Evolutionary conservation across 1,140 invertebrate species (phyloP).

Genomic region (Chrysopa pallens): DNA sequence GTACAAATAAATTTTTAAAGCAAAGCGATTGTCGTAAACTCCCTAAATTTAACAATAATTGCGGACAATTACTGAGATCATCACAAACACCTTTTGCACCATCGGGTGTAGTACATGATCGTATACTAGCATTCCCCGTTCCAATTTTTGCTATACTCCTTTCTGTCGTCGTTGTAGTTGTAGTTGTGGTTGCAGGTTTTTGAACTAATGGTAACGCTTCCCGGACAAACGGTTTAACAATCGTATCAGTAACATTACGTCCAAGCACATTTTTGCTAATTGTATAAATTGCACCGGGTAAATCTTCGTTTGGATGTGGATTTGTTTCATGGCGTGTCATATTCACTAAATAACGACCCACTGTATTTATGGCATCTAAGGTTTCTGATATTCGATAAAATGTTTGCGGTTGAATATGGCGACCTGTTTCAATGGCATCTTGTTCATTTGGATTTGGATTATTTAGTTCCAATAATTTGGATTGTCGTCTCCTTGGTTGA

Average conservation of each 20-base stretch:
- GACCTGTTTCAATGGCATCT: not conserved
- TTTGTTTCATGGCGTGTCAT: conserved; percentile 39
- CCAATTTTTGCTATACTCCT: conserved; percentile 15
- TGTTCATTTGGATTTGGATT: too few relatives aligned
- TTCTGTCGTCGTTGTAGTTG: conserved; percentile 6
- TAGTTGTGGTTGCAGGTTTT: conserved; percentile 20
- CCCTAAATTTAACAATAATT: conserved; percentile 63
- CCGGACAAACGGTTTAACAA: conserved; percentile 50
- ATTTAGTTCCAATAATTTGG: too few relatives aligned
- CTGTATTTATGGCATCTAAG: conserved; percentile 59
- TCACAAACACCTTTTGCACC: conserved; percentile 59
- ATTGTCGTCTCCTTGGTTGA: too few relatives aligned
- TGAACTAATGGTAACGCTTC: conserved; percentile 36
- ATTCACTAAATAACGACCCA: conserved; percentile 66
- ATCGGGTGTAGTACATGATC: conserved; percentile 60
- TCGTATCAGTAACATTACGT: conserved; percentile 58
- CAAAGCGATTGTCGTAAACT: conserved; percentile 73
- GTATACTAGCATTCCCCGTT: conserved; percentile 16
- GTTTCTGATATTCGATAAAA: conserved; percentile 46
- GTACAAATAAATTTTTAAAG: conserved; percentile 80
- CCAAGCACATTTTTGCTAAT: conserved; percentile 66
- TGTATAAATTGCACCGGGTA: conserved; percentile 57
- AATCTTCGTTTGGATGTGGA: conserved; percentile 23
- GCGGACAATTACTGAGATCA: conserved; percentile 75
- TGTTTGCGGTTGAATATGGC: conserved; percentile 21